Evolutionary conservation across 2,113 vertebrate species (phyloP).

Genomic region (Nycticorax nycticorax): DNA sequence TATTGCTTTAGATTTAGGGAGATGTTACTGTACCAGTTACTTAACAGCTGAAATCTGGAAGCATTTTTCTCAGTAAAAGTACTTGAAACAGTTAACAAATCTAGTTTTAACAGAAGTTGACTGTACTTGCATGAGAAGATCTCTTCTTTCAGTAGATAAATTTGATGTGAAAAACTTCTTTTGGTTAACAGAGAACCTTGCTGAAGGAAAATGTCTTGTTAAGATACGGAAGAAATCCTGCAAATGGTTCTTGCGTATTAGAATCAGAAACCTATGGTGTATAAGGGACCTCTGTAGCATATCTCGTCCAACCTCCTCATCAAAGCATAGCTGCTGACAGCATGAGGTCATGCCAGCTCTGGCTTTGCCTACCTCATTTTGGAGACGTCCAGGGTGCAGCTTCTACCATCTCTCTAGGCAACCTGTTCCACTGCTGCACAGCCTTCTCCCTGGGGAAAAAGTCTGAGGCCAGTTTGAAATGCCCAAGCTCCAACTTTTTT

Average conservation of each 20-base stretch:
- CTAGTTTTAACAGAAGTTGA: background rate
- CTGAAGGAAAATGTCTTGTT: background rate
- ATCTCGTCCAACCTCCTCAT: background rate
- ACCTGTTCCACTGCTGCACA: background rate
- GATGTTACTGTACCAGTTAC: background rate
- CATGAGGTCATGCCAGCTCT: fast-evolving
- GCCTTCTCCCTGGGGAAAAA: background rate
- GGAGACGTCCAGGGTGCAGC: background rate
- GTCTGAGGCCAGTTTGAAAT: background rate
- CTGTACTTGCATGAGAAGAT: background rate
- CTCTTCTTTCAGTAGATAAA: background rate
- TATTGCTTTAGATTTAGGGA: background rate
- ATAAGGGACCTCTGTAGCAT: background rate
- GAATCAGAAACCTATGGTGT: background rate
- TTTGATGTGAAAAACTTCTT: background rate
- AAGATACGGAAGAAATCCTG: background rate
- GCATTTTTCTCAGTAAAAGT: background rate
- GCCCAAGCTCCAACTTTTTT: background rate
- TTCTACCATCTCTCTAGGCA: background rate
- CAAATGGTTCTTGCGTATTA: background rate
- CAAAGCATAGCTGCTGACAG: background rate
- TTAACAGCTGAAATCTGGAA: background rate
- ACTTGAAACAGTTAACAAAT: background rate
- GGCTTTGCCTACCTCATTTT: background rate
- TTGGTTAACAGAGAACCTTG: background rate